Conservation (phyloP, 2,113 vertebrate genomes). For the Triplophysa siluroides region DNA sequence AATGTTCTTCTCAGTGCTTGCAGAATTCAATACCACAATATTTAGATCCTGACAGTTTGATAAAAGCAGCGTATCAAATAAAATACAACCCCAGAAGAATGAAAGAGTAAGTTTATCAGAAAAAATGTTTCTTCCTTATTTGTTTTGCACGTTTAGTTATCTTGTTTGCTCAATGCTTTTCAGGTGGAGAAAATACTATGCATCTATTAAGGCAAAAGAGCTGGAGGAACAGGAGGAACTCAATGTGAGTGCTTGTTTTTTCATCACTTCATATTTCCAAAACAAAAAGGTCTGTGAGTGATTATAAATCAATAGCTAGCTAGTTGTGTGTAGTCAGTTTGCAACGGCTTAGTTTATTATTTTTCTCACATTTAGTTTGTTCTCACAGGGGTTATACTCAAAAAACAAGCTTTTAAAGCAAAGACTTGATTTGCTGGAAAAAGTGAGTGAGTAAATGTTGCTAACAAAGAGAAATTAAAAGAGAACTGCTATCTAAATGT, state of each 20-base stretch:
- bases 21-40: constrained; percentile 92
- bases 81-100: constrained; percentile 98
- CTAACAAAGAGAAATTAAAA: too few species aligned
- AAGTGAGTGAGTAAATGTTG: constrained; percentile 76
- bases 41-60: constrained; percentile 89
- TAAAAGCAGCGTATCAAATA: constrained; percentile 92
- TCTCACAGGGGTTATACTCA: constrained; percentile 86
- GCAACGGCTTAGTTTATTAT: background rate
- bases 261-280: background rate
- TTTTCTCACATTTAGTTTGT: background rate
- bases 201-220: constrained; percentile 97
- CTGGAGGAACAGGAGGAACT: constrained; percentile 98
- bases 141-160: background rate
- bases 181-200: constrained; percentile 97
- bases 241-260: constrained; percentile 78
- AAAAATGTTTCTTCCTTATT: background rate
- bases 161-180: constrained; percentile 37
- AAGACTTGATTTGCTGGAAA: constrained; percentile 94
- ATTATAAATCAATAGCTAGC: too few species aligned
- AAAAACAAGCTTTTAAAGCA: constrained; percentile 94
- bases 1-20: constrained; percentile 81
- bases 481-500: background rate
- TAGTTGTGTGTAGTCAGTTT: background rate
- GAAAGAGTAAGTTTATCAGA: constrained; percentile 85
- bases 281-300: background rate